Evolutionary conservation across 1,140 invertebrate genomes (phyloP).

Genomic region (Drosophila pallidifrons): DNA sequence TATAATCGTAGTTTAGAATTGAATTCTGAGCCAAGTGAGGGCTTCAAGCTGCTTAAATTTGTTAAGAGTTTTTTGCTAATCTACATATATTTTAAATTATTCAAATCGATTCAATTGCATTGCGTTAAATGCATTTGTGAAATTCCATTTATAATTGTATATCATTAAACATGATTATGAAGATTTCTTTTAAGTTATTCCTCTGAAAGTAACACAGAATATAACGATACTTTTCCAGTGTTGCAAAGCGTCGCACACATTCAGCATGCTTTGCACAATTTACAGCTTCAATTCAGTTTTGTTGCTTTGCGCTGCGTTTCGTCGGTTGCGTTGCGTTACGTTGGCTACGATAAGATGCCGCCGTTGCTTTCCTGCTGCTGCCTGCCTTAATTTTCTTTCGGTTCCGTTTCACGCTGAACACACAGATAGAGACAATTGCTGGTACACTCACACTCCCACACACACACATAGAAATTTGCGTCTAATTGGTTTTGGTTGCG

Average conservation of each 20-base stretch:
- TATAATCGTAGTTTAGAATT: too few relatives aligned
- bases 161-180: too few relatives aligned
- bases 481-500: slow-evolving; percentile 56
- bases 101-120: too few relatives aligned
- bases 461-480: slow-evolving; percentile 21
- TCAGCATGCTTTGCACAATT: neutral
- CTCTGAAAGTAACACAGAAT: too few relatives aligned
- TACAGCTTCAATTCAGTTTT: slow-evolving; percentile 14
- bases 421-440: slow-evolving; percentile 1
- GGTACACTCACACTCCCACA: neutral
- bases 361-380: neutral
- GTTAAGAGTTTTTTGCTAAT: too few relatives aligned
- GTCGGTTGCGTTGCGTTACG: slow-evolving; percentile 31
- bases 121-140: too few relatives aligned
- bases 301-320: slow-evolving; percentile 12
- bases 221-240: neutral
- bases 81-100: too few relatives aligned
- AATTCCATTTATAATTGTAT: too few relatives aligned
- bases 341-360: slow-evolving; percentile 41
- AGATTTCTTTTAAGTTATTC: too few relatives aligned
- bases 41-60: too few relatives aligned
- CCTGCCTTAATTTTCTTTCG: slow-evolving; percentile 33
- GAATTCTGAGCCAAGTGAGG: too few relatives aligned
- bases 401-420: neutral
- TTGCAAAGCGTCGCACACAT: neutral